phyloP scores from a whole-genome alignment of 2,888 invertebrate species.

The Pristionchus entomophagus region DNA sequence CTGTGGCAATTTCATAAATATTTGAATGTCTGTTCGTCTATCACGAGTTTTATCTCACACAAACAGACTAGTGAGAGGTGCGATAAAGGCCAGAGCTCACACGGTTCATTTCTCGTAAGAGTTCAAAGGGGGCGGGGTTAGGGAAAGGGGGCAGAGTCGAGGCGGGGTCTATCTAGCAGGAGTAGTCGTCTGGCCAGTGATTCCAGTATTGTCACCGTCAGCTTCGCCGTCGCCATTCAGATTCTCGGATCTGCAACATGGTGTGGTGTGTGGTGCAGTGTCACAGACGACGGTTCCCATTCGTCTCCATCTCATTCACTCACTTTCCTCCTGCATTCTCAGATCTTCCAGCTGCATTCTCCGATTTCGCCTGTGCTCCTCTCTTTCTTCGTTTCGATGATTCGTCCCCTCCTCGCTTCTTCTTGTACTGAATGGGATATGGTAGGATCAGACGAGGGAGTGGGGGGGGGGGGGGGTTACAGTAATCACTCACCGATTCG shows the following conservation, averaged over 20 bases:
- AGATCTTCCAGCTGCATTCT: constrained; percentile 4
- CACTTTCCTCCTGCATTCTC: constrained; percentile 1
- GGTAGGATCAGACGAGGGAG: neutral
- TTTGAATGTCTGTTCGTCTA: neutral
- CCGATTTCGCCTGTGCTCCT: neutral
- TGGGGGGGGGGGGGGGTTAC: too few species aligned
- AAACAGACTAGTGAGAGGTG: neutral
- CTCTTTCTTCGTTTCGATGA: neutral
- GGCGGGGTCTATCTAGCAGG: neutral
- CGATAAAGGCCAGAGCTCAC: constrained; percentile 2
- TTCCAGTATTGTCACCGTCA: neutral
- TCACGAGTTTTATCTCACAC: constrained; percentile 20
- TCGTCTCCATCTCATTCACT: neutral
- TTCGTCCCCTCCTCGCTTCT: neutral
- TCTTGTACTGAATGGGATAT: neutral
- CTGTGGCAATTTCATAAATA: neutral
- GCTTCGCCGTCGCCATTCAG: neutral
- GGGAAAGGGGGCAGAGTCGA: too few species aligned
- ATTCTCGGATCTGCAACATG: neutral
- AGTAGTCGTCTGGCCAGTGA: neutral
- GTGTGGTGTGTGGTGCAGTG: neutral
- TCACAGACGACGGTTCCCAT: neutral
- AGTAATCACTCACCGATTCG: neutral
- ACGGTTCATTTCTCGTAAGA: neutral
- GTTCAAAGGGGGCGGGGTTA: neutral